Conservation (phyloP, 2,797 vertebrate genomes). For the Calcarius lapponicus region DNA sequence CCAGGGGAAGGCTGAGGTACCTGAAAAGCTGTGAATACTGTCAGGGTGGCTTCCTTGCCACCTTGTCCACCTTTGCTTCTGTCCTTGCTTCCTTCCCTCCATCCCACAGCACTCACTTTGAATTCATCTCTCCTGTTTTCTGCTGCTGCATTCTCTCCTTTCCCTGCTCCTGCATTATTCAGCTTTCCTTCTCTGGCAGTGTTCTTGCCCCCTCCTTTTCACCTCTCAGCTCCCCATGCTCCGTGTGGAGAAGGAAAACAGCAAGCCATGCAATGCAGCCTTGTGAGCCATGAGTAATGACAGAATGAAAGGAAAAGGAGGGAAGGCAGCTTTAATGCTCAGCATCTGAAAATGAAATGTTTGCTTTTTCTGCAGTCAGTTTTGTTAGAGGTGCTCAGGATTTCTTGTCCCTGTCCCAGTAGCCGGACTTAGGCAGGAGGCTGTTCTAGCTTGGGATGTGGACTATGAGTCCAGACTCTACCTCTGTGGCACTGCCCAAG, state of each 20-base stretch:
- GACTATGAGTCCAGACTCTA: neutral
- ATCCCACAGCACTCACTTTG: fast-evolving
- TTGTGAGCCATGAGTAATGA: neutral
- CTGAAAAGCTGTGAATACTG: neutral
- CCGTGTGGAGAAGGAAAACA: neutral
- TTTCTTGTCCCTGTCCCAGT: neutral
- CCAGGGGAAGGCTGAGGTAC: neutral
- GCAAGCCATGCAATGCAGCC: neutral
- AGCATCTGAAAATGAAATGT: neutral
- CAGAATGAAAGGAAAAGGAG: neutral
- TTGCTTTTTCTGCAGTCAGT: neutral
- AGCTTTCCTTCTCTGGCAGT: neutral
- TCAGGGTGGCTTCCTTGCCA: no score
- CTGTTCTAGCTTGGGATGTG: neutral
- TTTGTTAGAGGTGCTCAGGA: neutral
- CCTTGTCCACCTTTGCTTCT: neutral
- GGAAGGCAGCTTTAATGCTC: neutral
- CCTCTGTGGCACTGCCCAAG: neutral
- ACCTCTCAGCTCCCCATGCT: neutral
- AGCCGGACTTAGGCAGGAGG: neutral
- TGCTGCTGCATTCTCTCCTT: neutral
- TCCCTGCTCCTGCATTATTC: neutral
- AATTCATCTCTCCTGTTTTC: neutral
- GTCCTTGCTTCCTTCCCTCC: neutral
- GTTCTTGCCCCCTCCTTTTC: neutral